Conservation (phyloP, 2,113 vertebrate genomes). For the Isurus oxyrinchus region DNA sequence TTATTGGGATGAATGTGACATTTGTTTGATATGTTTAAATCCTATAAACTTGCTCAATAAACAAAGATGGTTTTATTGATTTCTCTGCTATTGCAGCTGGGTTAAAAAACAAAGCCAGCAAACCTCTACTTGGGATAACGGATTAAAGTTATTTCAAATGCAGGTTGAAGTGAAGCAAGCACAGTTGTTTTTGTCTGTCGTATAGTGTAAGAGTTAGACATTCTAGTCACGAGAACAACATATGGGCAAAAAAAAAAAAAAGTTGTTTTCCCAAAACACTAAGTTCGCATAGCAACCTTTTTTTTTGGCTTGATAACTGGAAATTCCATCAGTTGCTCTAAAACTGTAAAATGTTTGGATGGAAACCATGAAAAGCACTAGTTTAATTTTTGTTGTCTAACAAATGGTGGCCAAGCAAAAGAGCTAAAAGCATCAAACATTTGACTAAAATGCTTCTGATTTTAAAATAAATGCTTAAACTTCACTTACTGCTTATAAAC, state of each 20-base stretch:
- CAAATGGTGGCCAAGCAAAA: background rate
- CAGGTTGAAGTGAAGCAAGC: background rate
- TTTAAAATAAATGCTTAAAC: background rate
- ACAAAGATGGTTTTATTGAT: background rate
- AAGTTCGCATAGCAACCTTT: background rate
- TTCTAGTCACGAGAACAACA: slow-evolving; percentile 16
- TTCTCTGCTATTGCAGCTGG: background rate
- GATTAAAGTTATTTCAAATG: background rate
- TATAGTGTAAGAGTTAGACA: background rate
- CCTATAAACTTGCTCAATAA: background rate
- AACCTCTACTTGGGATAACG: background rate
- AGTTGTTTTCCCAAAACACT: slow-evolving; percentile 31
- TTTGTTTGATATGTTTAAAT: background rate
- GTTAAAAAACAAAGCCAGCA: background rate
- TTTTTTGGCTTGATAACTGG: slow-evolving; percentile 3
- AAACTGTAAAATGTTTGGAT: background rate
- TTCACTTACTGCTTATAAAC: background rate
- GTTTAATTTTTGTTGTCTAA: background rate
- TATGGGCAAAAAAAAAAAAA: slow-evolving; percentile 32
- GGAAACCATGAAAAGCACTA: background rate
- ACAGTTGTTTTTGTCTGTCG: background rate
- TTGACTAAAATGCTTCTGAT: background rate
- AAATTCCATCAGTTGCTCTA: slow-evolving; percentile 19
- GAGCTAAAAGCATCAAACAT: background rate
- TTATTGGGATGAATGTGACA: background rate